Percentiles rank a stretch among this genome's conserved stretches.
phyloP scores from a whole-genome alignment of 2,888 invertebrate species.

The Sphinx pinastri region DNA sequence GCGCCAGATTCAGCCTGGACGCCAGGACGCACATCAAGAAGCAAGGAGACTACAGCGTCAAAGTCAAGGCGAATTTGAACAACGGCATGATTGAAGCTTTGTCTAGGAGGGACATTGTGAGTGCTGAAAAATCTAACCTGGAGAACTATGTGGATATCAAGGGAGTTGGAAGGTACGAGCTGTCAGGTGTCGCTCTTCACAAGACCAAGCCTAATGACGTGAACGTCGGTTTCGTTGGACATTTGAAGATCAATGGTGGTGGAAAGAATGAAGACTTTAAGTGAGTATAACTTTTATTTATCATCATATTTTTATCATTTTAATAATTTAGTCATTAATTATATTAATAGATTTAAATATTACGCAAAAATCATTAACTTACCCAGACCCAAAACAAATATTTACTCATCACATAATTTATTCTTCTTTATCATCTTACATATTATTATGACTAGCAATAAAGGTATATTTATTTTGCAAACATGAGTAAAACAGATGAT shows the following conservation, averaged over 20 bases:
- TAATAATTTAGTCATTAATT: background rate
- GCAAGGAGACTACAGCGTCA: constrained; percentile 70
- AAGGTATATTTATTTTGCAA: too few species aligned
- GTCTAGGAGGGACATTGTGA: constrained; percentile 82
- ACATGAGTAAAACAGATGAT: too few species aligned
- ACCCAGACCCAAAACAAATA: too few species aligned
- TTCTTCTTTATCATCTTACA: too few species aligned
- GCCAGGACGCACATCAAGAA: constrained; percentile 74
- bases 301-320: background rate
- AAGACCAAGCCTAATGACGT: constrained; percentile 81
- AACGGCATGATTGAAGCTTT: constrained; percentile 74
- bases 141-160: constrained; percentile 84
- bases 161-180: constrained; percentile 85
- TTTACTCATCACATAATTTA: too few species aligned
- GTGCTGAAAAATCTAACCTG: constrained; percentile 85
- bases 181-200: constrained; percentile 84
- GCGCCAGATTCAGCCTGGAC: constrained; percentile 85
- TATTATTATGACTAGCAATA: too few species aligned
- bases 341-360: too few species aligned
- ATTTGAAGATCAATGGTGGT: constrained; percentile 77
- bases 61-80: constrained; percentile 58
- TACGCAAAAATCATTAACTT: too few species aligned
- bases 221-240: constrained; percentile 82
- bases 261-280: constrained; percentile 83
- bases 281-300: constrained; percentile 60